Evolutionary conservation across 2,888 invertebrate species (phyloP), one percentile per base, ranked within the genome.

Genomic region (Chironomus tentans): DNA sequence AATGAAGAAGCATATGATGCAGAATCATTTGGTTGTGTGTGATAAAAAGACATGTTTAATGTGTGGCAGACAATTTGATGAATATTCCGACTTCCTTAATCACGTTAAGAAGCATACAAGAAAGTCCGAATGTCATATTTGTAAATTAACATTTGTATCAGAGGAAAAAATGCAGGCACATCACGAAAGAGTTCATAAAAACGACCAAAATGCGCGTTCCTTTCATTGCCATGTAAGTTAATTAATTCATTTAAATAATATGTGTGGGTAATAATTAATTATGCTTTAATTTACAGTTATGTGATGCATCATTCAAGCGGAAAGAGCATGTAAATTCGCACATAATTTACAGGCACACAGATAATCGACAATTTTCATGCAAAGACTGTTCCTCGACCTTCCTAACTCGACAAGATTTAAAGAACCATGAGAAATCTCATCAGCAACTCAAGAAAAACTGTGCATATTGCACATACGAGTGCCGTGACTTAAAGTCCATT

Each of bases 251-350:
- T 18, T 28, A 4, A 3, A 28, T 28, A 28, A 5, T 3, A 28
- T 28, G 5, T 6, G 4, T 28, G 28, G 6, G 6, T 15, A 70
- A 13, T 47, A 48, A 18, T 3, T 48, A 7, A 47, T 70, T 21
- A 48, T 47, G 7, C 12, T 13, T 47, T 70, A 47, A 13, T 18
- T 72, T 71, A 3, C n/a, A 72, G 72, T 22, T 28, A 10, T 72
- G 72, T 62, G 13, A 15, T 13, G 72, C 72, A 61, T 12, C 7
- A 3, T 72, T 72, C 13, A 72, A 72, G 28, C 24, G 72, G 4
- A 61, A 46, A 15, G 72, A 72, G 22, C 72, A 72, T 38, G 6
- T 72, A 7, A 72, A 38, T 38, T 72, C 72, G 4, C 72, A 72
- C 21, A 10, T 61, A 3, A 10, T 61, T 5, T 72, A 72, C 21